Evolutionary conservation across 1,140 invertebrate species (phyloP), one percentile per base, ranked within the genome.

Genomic region (Pinna nobilis): DNA sequence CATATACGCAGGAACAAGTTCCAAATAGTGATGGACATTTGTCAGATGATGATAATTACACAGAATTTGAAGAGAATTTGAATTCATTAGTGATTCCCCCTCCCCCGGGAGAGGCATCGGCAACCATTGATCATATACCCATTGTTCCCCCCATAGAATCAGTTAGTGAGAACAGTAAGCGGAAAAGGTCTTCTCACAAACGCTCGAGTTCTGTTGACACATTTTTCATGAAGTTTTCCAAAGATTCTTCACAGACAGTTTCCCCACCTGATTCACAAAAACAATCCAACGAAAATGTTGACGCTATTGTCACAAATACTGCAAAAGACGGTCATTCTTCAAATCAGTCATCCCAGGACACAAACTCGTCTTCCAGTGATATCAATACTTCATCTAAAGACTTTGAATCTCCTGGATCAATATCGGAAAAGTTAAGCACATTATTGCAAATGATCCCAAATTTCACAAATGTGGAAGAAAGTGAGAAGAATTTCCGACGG

Each of bases 361-460:
- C n/a, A n/a, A n/a, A n/a, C n/a, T n/a, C n/a, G n/a, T n/a, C n/a
- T n/a, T n/a, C n/a, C n/a, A n/a, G n/a, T n/a, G n/a, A n/a, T n/a
- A n/a, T n/a, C 55, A 61, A 5, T 47, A 70, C 13, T n/a, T n/a
- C n/a, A n/a, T 55, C 50, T 25, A 67, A 70, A 35, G 68, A 75
- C 18, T 69, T 68, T 65, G 77, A 70, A 28, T 84, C 82, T 9
- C 85, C 85, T 18, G 82, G 83, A 25, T 81, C 84, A 20, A 83
- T 87, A 23, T 87, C 83, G 9, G 71, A 83, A 59, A 87, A 80
- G 71, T 75, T 87, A 9, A 83, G 82, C 71, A 80, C 67, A 50
- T 70, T 87, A 20, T 59, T 87, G n/a, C 69, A 82, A 41, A 86
- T 83, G 15, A 69, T 87, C 51, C 84, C 85, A n/a, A 76, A 59